Conservation (phyloP, 2,797 vertebrate genomes). For the Delichon dasypus region DNA sequence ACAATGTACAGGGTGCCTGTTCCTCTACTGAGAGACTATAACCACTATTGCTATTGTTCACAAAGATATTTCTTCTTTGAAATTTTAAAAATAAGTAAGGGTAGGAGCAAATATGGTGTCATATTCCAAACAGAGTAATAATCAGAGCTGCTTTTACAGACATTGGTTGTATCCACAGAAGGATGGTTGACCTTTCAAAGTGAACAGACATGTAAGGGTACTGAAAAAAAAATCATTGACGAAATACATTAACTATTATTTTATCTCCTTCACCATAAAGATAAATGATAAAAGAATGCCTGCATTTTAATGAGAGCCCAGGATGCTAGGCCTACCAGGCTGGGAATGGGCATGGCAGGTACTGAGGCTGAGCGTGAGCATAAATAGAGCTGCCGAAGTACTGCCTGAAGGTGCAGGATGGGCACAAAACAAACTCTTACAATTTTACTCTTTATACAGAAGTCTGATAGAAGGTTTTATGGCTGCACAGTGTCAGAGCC, state of each 20-base stretch:
- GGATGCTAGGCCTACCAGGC: background rate
- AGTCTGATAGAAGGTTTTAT: background rate
- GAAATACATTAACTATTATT: background rate
- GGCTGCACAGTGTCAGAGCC: background rate
- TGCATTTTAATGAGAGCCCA: background rate
- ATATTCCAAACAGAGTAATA: background rate
- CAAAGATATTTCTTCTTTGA: background rate
- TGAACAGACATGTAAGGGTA: background rate
- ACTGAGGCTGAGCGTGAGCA: background rate
- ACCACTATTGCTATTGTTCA: background rate
- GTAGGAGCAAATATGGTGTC: background rate
- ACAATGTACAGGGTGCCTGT: background rate
- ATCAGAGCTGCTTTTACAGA: background rate
- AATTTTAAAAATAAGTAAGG: background rate
- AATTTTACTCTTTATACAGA: background rate
- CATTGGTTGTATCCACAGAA: background rate
- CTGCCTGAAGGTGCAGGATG: background rate
- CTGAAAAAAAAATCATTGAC: background rate
- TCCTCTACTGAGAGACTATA: background rate
- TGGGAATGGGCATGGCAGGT: background rate
- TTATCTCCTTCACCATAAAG: background rate
- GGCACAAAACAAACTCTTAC: background rate
- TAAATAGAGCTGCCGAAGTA: rapidly evolving
- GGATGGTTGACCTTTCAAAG: background rate
- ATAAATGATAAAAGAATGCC: background rate